phyloP scores from a whole-genome alignment of 2,113 vertebrate species.

The Brachypteracias leptosomus region DNA sequence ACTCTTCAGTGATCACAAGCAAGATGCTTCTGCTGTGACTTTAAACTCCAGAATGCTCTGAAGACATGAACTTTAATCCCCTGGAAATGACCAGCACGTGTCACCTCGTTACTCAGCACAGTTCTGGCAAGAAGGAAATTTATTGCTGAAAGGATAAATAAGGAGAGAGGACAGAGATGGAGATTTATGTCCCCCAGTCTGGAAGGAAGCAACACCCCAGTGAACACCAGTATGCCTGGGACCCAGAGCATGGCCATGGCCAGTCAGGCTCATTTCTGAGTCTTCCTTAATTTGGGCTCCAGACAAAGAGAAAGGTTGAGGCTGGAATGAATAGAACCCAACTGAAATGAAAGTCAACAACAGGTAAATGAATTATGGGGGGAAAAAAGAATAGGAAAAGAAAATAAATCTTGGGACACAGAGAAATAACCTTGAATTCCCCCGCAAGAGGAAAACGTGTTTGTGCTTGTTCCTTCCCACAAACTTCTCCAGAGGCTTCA shows the following conservation, averaged over 20 bases:
- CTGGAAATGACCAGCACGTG: slow-evolving; percentile 33
- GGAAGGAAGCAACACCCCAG: neutral
- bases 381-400: neutral
- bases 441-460: neutral
- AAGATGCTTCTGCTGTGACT: slow-evolving; percentile 26
- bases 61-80: slow-evolving; percentile 40
- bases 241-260: neutral
- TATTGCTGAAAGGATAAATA: neutral
- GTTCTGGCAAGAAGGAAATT: neutral
- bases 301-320: neutral
- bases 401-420: neutral
- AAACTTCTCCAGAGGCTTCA: neutral
- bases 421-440: neutral
- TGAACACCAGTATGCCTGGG: neutral
- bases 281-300: neutral
- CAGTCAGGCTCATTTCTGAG: neutral
- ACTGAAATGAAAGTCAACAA: neutral
- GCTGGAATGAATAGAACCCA: neutral
- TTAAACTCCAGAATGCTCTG: neutral
- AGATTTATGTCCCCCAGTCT: neutral
- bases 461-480: neutral
- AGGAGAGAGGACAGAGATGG: neutral
- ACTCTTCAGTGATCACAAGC: slow-evolving; percentile 39
- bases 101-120: neutral
- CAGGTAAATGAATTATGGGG: neutral